These are phyloP conservation scores for Trisateles emortualis DNA, from an alignment of 2,888 invertebrate genomes.

Conservation along the genomic window DNA sequence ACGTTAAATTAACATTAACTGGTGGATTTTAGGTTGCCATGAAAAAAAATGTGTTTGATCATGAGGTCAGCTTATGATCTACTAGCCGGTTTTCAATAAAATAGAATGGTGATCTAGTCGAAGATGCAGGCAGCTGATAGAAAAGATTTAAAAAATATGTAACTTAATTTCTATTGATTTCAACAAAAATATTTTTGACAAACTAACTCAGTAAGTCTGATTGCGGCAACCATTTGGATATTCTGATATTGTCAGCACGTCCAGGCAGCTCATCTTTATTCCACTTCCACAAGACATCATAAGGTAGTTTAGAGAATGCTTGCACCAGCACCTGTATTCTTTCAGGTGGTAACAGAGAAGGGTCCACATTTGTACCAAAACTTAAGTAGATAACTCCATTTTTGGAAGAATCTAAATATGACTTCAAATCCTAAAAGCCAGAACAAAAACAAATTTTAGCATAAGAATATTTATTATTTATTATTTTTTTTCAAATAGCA, in stretches of 20 bases:
- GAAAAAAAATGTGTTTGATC: too few relatives aligned
- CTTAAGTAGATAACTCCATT: slow-evolving; percentile 79
- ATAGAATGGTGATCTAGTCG: too few relatives aligned
- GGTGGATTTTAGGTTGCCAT: too few relatives aligned
- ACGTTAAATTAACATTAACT: too few relatives aligned
- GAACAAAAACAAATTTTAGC: neutral
- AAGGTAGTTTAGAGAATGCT: slow-evolving; percentile 71
- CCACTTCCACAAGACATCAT: slow-evolving; percentile 80
- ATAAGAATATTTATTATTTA: too few relatives aligned
- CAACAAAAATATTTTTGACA: neutral
- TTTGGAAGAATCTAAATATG: slow-evolving; percentile 66
- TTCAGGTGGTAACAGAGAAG: slow-evolving; percentile 59
- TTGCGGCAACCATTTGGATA: slow-evolving; percentile 80
- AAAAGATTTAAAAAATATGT: too few relatives aligned
- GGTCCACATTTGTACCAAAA: slow-evolving; percentile 72
- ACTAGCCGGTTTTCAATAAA: too few relatives aligned
- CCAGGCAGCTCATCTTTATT: slow-evolving; percentile 66
- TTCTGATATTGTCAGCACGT: slow-evolving; percentile 66
- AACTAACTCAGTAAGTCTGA: slow-evolving; percentile 44
- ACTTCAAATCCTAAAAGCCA: slow-evolving; percentile 62
- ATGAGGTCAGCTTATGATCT: too few relatives aligned
- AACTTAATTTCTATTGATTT: neutral
- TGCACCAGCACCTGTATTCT: slow-evolving; percentile 58
- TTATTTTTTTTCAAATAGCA: too few relatives aligned
- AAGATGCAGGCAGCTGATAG: too few relatives aligned